Conservation (phyloP, 2,797 vertebrate genomes). For the Periparus ater region DNA sequence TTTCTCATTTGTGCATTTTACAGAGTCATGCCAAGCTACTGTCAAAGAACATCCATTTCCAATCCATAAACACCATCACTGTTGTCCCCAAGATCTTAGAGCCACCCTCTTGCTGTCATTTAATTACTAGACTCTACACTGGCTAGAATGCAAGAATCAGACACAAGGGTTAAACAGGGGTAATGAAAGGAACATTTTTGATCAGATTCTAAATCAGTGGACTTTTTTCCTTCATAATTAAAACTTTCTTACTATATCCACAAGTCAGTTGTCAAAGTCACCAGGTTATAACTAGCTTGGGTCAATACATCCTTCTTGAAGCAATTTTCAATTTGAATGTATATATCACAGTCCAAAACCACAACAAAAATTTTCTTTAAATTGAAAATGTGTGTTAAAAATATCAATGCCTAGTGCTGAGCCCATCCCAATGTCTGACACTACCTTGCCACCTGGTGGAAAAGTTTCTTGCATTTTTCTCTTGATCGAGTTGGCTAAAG, state of each 20-base stretch:
- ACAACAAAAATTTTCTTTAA: neutral
- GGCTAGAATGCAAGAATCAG: neutral
- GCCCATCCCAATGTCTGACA: neutral
- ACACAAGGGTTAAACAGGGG: neutral
- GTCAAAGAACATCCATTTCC: neutral
- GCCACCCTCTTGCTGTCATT: neutral
- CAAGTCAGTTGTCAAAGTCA: neutral
- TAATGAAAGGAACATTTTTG: neutral
- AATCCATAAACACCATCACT: neutral
- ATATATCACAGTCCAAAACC: neutral
- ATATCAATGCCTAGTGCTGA: neutral
- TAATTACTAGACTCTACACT: neutral
- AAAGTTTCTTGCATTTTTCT: neutral
- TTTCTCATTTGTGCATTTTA: neutral
- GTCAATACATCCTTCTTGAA: neutral
- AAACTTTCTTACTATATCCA: neutral
- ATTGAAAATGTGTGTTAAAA: neutral
- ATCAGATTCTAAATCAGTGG: neutral
- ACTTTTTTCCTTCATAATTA: neutral
- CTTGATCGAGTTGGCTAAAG: neutral
- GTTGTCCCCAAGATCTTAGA: neutral
- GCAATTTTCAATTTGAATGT: neutral
- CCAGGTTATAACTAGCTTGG: neutral
- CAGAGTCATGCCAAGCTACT: neutral
- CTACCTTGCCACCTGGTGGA: slow-evolving; percentile 12